Evolutionary conservation across 2,113 vertebrate species (phyloP), one percentile per base, ranked within the genome.

Genomic region (Petromus typicus): DNA sequence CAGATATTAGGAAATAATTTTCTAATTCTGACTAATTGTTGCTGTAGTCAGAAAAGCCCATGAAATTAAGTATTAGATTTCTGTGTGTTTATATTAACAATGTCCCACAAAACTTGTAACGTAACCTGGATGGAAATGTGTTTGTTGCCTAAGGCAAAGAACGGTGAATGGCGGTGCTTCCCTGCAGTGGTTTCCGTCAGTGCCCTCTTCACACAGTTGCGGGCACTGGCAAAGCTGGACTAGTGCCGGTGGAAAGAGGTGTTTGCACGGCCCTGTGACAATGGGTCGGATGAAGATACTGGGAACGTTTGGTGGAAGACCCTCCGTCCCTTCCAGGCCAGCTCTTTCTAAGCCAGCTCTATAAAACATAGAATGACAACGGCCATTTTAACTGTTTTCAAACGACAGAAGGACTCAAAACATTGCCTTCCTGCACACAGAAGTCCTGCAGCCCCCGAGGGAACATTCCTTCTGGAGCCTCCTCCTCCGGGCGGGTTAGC

Each of bases 1-100:
- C 92, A 61, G 59, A 84, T 93, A n/a, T 87, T 54, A 78, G 90
- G 18, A 93, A 95, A 88, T 86, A 66, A 85, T 86, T 92, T 95
- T 97, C 73, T 86, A 93, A 88, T 97, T 92, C 34, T 78, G 64
- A 83, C n/a, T 95, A 82, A 83, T 75, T 91, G 54, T 11, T 75
- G 67, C 61, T 83, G 25, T 66, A 32, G 89, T 89, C 54, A 66
- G 71, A 90, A 96, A 95, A 51, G 73, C 59, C 37, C 82, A 20
- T 86, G 86, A 91, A 91, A 86, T 86, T 90, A 73, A 85, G 64
- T 16, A 91, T 92, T 48, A 57, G 81, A 78, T 83, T 96, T 37
- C n/a, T 86, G 43, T 51, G 64, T 61, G 22, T 95, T 81, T 76
- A 82, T 25, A 86, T 83, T 73, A 91, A 81, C 16, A 80, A 2